Evolutionary conservation across 2,113 vertebrate species (phyloP), one percentile per base, ranked within the genome.

Genomic region (Montifringilla adamsi): DNA sequence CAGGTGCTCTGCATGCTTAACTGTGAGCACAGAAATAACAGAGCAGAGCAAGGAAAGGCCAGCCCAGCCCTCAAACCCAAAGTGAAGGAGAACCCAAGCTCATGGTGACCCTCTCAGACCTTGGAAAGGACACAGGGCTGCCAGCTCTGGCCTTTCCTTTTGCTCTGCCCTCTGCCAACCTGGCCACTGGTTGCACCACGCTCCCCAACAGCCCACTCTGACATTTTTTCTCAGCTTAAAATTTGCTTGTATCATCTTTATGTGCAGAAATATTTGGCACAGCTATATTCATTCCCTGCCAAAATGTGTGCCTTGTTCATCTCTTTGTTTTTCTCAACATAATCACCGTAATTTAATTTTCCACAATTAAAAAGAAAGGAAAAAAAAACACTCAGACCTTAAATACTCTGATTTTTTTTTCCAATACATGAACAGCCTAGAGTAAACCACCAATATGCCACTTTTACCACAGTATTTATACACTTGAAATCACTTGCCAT

Each of bases 171-270:
- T 8, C 10, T 15, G 1, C 22, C 13, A 35, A 13, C 11, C 62
- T 18, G 72, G 49, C 31, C 9, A 4, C 19, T 3, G 3, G 1
- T 21, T 37, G 15, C 30, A 15, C 44, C 41, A 33, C 6, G 0
- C 0, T 0, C 39, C 50, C 35, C 18, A 4, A 16, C 27, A 84
- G 33, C 12, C 6, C 2, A 1, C 10, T 64, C 26, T 17, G 31
- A 56, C 0, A 0, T 18, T 60, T 39, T 31, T n/a, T 6, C 23
- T 52, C 63, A 3, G 3, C 68, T 67, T 58, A 66, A 83, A 66
- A 83, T 35, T 47, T 81, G 23, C 18, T 59, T 59, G 3, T 41
- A 3, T 28, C 12, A 46, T 79, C 18, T 69, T 35, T 55, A 10
- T 17, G 44, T 75, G 37, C 41, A 53, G 46, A 75, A 79, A 76